Base-by-base conservation (phyloP, 2,888 invertebrate species). In the Cryptocephalus primarius region DNA sequence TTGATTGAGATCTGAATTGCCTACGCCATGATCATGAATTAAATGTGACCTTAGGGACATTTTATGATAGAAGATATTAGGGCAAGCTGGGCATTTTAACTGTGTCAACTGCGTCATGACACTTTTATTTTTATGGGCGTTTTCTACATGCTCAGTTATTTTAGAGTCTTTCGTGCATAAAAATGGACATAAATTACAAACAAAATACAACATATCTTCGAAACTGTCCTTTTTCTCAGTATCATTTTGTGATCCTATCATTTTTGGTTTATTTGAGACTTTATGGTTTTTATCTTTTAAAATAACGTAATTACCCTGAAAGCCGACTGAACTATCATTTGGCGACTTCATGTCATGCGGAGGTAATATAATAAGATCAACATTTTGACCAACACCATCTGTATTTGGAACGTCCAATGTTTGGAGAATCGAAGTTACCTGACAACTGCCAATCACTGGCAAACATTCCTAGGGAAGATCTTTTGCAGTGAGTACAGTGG, bases 11-110 rank as follows among this genome's bases (percentile, higher is more conserved):
- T 83, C 82, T 54, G 74, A 73, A 46, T 74, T 72, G 33, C 72
- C 75, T 72, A 85, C 80, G 64, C 79, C 77, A 62, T 85, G 85
- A 62, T 85, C 84, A 57, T 78, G 76, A 22, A 78, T 73, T 6
- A 85, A 68, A 62, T 85, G 85, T 6, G 75, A 74, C 55, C 79
- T 71, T 1, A 85, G 65, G 1, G 80, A 78, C 57, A 79, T 75
- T 56, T 46, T 75, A 9, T 77, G 75, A 57, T 77, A 79, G 60
- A 84, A 84, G 2, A 78, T 66, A 60, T 82, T 82, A 1, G 73
- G 65, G 60, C 84, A 85, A 8, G 82, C 84, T 10, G 83, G 83
- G 58, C 85, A 85, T 52, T 72, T 72, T 8, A 82, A 71, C 49
- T 76, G 74, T 45, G 74, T 70, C 54, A 76, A 71, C 58, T 77